These are phyloP conservation scores for Siderastrea radians DNA, from an alignment of 92 coral and sea anemone species.

Conservation along the genomic window DNA sequence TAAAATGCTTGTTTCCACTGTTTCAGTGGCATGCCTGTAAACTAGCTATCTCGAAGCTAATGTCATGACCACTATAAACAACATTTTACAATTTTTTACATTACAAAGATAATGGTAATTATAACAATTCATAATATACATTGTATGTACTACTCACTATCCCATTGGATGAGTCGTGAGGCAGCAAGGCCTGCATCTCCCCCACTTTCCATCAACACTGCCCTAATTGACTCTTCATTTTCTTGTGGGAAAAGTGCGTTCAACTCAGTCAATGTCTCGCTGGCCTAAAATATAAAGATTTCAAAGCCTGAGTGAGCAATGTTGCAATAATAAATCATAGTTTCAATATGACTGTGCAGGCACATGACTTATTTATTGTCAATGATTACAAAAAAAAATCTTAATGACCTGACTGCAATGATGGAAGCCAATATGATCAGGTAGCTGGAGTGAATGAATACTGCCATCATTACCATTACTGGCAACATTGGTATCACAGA, in stretches of 20 bases:
- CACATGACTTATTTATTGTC: neutral
- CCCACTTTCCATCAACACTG: constrained; percentile 14
- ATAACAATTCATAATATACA: too few relatives aligned
- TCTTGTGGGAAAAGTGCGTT: constrained; percentile 21
- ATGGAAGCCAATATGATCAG: neutral
- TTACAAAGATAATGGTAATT: too few relatives aligned
- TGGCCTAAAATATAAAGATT: neutral
- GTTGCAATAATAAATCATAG: neutral
- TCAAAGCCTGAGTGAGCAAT: neutral
- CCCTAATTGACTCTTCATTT: constrained; percentile 20
- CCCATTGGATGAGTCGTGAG: constrained; percentile 7
- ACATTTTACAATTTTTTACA: too few relatives aligned
- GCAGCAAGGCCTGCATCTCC: constrained; percentile 9
- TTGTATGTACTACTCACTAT: constrained; percentile 7
- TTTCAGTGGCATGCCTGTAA: too few relatives aligned
- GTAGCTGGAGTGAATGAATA: constrained; percentile 6
- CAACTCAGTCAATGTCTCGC: constrained; percentile 14
- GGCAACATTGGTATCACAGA: neutral
- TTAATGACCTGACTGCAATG: constrained; percentile 1
- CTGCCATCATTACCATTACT: neutral
- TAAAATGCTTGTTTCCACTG: too few relatives aligned
- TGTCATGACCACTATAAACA: too few relatives aligned
- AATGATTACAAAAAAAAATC: neutral
- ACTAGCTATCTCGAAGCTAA: too few relatives aligned
- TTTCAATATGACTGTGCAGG: neutral